Conservation (phyloP, 2,113 vertebrate species). For the Syrrhaptes paradoxus region DNA sequence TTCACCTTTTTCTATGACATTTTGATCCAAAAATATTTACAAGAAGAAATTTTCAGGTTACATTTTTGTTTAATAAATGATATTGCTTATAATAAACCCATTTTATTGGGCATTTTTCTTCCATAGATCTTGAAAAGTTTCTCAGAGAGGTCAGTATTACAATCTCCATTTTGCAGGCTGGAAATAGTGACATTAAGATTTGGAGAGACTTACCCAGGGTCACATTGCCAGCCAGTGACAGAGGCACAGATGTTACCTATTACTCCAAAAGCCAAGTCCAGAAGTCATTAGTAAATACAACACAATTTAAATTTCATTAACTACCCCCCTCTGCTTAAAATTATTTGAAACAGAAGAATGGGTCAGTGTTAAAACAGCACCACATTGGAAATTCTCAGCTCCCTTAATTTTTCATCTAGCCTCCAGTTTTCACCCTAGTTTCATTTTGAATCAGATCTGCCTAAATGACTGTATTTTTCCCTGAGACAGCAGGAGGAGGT, state of each 20-base stretch:
- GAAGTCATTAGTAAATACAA: not conserved
- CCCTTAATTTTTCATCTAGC: slow-evolving; percentile 23
- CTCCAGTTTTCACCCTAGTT: slow-evolving; percentile 21
- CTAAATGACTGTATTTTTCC: not conserved
- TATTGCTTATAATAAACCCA: not conserved
- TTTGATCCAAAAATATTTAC: not conserved
- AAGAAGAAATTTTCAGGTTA: not conserved
- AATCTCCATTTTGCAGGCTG: not conserved
- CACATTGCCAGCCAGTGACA: not conserved
- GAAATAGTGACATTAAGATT: not conserved
- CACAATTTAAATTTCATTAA: not conserved
- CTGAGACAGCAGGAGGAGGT: not conserved
- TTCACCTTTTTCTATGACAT: not conserved
- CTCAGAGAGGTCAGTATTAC: not conserved
- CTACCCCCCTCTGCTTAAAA: not conserved
- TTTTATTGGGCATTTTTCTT: not conserved
- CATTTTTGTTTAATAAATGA: not conserved
- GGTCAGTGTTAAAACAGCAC: not conserved
- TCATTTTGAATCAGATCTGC: slow-evolving; percentile 14
- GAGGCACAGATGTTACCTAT: not conserved
- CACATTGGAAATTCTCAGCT: not conserved
- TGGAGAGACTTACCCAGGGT: not conserved
- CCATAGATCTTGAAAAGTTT: not conserved
- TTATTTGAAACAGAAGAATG: not conserved
- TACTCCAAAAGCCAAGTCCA: not conserved